Percentiles rank a stretch among this genome's conserved stretches.
Conservation (phyloP, 2,888 invertebrate species). For the Lucinisca nassula region DNA sequence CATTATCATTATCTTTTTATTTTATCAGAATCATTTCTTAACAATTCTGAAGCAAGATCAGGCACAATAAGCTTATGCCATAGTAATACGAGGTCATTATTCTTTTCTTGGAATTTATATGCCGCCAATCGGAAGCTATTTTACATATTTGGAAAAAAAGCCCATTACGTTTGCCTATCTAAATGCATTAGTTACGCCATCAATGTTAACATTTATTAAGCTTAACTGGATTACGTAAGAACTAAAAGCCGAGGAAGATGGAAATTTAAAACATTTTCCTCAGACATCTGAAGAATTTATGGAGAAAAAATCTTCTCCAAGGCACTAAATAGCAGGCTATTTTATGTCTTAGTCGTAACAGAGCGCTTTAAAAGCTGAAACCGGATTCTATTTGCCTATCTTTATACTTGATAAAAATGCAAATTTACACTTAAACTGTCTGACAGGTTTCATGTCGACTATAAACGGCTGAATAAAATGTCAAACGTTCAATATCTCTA, state of each 20-base stretch:
- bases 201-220: neutral
- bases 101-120: too few relatives aligned
- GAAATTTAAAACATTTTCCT: neutral
- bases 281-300: neutral
- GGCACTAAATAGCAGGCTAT: neutral
- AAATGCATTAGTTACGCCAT: neutral
- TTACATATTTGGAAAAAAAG: too few relatives aligned
- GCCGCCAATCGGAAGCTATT: too few relatives aligned
- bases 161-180: neutral
- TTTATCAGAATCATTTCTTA: too few relatives aligned
- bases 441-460: neutral
- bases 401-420: slow-evolving; percentile 12
- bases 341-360: neutral
- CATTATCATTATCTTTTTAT: too few relatives aligned
- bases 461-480: neutral
- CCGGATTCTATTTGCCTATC: slow-evolving; percentile 1
- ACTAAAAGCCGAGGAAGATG: neutral
- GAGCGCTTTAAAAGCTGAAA: slow-evolving; percentile 3
- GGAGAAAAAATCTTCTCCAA: neutral
- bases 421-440: slow-evolving; percentile 6
- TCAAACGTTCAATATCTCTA: too few relatives aligned
- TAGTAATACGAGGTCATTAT: too few relatives aligned
- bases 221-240: neutral
- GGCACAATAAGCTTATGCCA: too few relatives aligned
- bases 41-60: too few relatives aligned